Conservation (phyloP, 2,888 invertebrate genomes). For the Epinotia brunnichana region DNA sequence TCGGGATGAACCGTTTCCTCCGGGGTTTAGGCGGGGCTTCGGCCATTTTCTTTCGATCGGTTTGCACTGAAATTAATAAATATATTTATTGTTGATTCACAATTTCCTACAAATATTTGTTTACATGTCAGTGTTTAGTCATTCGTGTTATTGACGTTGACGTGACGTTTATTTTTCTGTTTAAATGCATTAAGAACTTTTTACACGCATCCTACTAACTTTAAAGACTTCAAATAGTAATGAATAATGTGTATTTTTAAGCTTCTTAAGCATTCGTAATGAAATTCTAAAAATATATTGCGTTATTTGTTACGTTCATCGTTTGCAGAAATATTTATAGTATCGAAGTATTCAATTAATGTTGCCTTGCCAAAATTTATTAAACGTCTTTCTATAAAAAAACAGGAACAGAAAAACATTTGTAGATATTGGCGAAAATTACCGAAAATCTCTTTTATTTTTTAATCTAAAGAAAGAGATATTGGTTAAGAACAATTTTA, state of each 20-base stretch:
- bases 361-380: not conserved
- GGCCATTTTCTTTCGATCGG: slow-evolving; percentile 55
- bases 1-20: slow-evolving; percentile 75
- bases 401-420: too few species aligned
- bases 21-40: slow-evolving; percentile 60
- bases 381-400: not conserved
- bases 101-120: slow-evolving; percentile 10
- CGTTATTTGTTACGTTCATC: too few species aligned
- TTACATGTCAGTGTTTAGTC: slow-evolving; percentile 7
- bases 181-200: slow-evolving; percentile 6
- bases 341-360: not conserved
- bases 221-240: not conserved
- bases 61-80: slow-evolving; percentile 58
- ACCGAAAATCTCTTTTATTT: too few species aligned
- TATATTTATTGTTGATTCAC: slow-evolving; percentile 3
- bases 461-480: too few species aligned
- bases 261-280: not conserved
- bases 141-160: slow-evolving; percentile 21
- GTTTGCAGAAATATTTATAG: not conserved
- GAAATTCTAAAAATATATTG: not conserved
- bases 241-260: not conserved
- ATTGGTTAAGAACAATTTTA: too few species aligned
- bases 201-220: not conserved
- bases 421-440: too few species aligned
- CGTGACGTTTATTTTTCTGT: slow-evolving; percentile 7